Evolutionary conservation across 2,113 vertebrate species (phyloP).

Genomic region (Oncorhynchus clarkii): DNA sequence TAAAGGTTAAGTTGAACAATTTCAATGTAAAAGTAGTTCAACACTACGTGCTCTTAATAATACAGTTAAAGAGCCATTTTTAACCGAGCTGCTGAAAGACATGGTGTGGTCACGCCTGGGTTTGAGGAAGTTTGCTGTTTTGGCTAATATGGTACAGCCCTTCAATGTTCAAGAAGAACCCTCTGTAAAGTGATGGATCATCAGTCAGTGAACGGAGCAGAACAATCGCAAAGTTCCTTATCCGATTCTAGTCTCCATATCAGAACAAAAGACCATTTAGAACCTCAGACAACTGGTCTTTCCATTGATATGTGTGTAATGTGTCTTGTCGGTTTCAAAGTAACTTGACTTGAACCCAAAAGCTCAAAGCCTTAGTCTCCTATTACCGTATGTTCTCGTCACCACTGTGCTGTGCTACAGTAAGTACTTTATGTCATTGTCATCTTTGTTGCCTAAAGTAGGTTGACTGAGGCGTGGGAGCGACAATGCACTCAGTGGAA

Average conservation of each 20-base stretch:
- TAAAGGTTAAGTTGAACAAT: too few species aligned
- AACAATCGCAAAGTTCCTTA: conserved; percentile 15
- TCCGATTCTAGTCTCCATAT: background rate
- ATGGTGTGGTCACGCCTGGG: background rate
- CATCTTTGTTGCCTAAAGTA: too few species aligned
- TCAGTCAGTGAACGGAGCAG: conserved; percentile 6
- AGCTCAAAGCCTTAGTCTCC: background rate
- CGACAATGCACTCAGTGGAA: too few species aligned
- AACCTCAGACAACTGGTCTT: conserved; percentile 33
- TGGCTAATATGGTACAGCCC: conserved; percentile 31
- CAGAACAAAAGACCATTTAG: too few species aligned
- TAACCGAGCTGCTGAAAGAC: background rate
- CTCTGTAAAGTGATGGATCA: conserved; percentile 32
- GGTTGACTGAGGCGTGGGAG: too few species aligned
- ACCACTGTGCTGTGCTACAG: background rate
- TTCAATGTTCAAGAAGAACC: conserved; percentile 16
- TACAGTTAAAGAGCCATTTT: background rate
- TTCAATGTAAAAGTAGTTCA: background rate
- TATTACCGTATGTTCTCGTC: background rate
- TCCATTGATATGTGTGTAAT: conserved; percentile 22
- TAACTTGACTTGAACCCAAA: background rate
- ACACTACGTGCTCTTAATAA: background rate
- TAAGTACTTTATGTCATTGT: background rate
- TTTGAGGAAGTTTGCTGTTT: conserved; percentile 41
- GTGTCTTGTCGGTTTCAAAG: conserved; percentile 22